Base-by-base conservation (phyloP, 2,888 invertebrate genomes). In the Galerucella calmariensis region DNA sequence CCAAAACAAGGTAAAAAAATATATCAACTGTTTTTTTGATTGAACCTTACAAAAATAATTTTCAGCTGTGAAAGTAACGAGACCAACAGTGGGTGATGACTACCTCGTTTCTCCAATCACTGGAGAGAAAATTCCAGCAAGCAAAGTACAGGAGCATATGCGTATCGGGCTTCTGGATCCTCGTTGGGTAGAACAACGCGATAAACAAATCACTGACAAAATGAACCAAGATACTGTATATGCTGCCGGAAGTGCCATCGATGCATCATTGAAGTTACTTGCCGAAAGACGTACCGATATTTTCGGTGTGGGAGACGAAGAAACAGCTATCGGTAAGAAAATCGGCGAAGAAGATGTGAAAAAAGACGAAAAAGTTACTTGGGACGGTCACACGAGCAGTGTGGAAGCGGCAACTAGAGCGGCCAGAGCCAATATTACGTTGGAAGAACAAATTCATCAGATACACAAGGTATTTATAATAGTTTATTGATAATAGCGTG, bases 251-350 rank as follows among this genome's bases (percentile, higher is more conserved):
- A 92, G 96, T 41, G 96, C 97, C n/a, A 98, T 99, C 83, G 97
- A 98, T 85, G 96, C 96, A 58, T 97, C 96, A 84, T 92, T 99
- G 85, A 97, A 97, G 86, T 94, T 96, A 85, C 90, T 99, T 83
- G 99, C 99, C 0, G 99, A 99, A 87, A 92, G 99, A 81, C 97
- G 99, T 94, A 99, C 99, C 1, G 99, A 99, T 91, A 99, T 99
- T 88, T 99, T 99, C 89, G 99, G 99, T 88, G 96, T 97, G 77
- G 99, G 99, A 74, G 97, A 97, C 86, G 98, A 99, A 87, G 99
- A 99, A 90, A 98, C 99, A 0, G 96, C 97, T 35, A 99, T 99
- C 86, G 99, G 99, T 79, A 98, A 98, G 89, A 99, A 99, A 90
- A 95, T 98, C 77, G 97, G 97, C 2, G 97, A 97, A 85, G 92